phyloP scores from a whole-genome alignment of 2,797 vertebrate species.

The Acanthurus tractus region DNA sequence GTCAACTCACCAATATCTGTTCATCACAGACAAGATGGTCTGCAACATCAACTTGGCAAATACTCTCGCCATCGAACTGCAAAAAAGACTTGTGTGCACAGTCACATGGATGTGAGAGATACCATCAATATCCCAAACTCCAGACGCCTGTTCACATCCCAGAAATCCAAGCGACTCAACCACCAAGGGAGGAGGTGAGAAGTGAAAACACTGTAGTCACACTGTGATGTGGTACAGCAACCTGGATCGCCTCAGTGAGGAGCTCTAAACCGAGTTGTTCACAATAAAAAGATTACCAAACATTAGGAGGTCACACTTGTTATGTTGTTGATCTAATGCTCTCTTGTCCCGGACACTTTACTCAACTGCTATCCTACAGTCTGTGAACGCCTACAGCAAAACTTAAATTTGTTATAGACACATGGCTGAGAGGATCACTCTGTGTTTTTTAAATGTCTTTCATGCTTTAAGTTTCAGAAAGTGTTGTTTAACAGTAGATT shows the following conservation, averaged over 20 bases:
- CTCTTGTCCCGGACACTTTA: neutral
- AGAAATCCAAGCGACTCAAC: neutral
- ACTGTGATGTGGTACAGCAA: neutral
- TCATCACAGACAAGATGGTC: neutral
- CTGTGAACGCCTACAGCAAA: neutral
- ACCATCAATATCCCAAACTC: neutral
- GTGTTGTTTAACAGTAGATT: too few species aligned
- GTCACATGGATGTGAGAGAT: constrained; percentile 2
- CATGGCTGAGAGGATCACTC: too few species aligned
- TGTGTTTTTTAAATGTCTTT: neutral
- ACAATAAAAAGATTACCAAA: neutral
- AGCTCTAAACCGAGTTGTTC: neutral
- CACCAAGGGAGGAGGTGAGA: constrained; percentile 22
- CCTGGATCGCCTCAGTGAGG: neutral
- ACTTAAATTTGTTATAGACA: neutral
- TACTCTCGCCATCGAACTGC: neutral
- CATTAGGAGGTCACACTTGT: too few species aligned
- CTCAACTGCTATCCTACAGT: neutral
- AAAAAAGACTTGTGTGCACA: neutral
- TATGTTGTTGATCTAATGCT: neutral
- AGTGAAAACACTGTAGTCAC: neutral
- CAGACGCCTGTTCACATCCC: neutral
- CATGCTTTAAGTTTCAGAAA: neutral
- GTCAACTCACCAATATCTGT: neutral
- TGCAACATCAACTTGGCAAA: neutral